Evolutionary conservation across 30 jellyfish, hydroid and myxozoan species (phyloP).

Genomic region (Clytia hemisphaerica): DNA sequence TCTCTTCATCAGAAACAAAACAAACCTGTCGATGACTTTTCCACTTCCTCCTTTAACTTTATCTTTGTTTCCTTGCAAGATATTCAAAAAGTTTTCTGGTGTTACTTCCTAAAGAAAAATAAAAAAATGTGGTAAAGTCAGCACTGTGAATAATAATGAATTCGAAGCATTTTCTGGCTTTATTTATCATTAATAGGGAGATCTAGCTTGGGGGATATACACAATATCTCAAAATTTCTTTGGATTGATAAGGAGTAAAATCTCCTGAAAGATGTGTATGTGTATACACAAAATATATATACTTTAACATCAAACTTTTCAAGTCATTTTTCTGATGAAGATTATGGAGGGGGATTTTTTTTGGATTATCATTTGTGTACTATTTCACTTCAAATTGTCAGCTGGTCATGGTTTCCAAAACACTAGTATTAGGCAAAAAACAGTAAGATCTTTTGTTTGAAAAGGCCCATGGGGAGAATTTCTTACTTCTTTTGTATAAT

Average conservation of each 20-base stretch:
- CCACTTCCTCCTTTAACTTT: slow-evolving; percentile 92
- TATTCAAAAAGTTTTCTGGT: slow-evolving; percentile 68
- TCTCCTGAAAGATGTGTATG: no score
- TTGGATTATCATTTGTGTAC: no score
- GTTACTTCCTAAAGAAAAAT: slow-evolving; percentile 64
- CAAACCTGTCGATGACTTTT: slow-evolving; percentile 83
- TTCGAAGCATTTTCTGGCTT: neutral
- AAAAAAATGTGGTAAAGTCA: neutral
- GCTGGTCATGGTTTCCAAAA: no score
- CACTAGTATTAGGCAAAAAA: neutral
- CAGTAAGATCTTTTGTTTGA: neutral
- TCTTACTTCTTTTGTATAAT: slow-evolving; percentile 61
- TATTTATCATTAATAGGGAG: neutral
- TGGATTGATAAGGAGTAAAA: no score
- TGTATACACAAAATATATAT: no score
- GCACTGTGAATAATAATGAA: no score
- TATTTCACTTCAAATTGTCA: no score
- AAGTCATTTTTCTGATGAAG: no score
- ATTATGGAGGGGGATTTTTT: no score
- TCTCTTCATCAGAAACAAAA: neutral
- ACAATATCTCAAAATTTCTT: no score
- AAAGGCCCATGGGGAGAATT: neutral
- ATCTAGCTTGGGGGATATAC: no score
- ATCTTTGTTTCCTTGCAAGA: slow-evolving; percentile 58
- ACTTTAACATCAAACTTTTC: no score